phyloP scores from a whole-genome alignment of 2,797 vertebrate genomes.

The Sparidentex hasta region DNA sequence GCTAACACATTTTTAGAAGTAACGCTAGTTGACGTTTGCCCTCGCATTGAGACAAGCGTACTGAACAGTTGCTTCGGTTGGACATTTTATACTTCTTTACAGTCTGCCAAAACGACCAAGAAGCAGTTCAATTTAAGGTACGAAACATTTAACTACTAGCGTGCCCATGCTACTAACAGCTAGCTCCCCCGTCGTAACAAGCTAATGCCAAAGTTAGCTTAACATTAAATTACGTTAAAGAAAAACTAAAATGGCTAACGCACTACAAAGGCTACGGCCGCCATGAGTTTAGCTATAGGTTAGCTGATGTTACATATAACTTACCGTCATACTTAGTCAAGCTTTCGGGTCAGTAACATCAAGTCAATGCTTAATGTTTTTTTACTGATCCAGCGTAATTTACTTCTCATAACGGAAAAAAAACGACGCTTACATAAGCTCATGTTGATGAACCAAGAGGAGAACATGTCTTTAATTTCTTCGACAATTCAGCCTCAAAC shows the following conservation, averaged over 20 bases:
- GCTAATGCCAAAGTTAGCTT: neutral
- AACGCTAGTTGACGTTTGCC: neutral
- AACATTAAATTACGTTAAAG: no score
- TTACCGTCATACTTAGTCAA: no score
- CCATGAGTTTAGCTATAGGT: neutral
- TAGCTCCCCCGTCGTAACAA: neutral
- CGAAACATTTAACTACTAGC: no score
- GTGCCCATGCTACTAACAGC: neutral
- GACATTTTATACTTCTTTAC: rapidly evolving
- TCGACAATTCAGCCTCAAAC: neutral
- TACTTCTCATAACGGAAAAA: neutral
- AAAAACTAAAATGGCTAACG: neutral
- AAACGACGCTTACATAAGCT: neutral
- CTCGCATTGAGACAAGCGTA: neutral
- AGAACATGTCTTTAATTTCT: neutral
- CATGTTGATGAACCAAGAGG: neutral
- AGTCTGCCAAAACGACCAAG: neutral
- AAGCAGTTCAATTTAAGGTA: neutral
- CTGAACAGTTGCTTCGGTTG: neutral
- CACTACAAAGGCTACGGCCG: neutral
- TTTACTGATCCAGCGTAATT: no score
- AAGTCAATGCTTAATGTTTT: no score
- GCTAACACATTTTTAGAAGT: no score
- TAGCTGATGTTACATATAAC: no score
- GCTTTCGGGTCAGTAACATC: no score